Evolutionary conservation across 2,113 vertebrate genomes (phyloP).

Genomic region (Carassius auratus): DNA sequence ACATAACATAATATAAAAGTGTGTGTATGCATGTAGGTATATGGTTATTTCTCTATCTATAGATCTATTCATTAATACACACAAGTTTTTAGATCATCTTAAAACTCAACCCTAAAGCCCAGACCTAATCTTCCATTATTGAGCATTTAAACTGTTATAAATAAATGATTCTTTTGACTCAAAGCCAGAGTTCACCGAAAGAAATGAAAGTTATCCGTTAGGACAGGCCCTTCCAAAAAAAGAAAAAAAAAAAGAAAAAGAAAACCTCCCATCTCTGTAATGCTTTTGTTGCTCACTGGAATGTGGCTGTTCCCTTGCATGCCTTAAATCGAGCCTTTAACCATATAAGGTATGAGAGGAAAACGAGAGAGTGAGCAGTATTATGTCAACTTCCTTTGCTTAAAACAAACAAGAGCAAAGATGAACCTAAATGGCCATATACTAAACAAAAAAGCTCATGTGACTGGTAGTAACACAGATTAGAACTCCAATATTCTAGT

Average conservation of each 20-base stretch:
- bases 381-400: conserved; percentile 69
- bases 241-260: conserved; percentile 38
- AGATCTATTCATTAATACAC: too few relatives aligned
- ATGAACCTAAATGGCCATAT: conserved; percentile 55
- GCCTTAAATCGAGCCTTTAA: conserved; percentile 69
- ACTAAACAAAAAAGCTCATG: conserved; percentile 71
- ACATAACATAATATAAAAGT: too few relatives aligned
- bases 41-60: too few relatives aligned
- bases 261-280: conserved; percentile 53
- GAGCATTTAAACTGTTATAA: not conserved
- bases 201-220: conserved; percentile 33
- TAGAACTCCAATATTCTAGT: not conserved
- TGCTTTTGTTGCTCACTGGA: conserved; percentile 74
- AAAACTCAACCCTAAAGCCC: not conserved
- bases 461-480: not conserved
- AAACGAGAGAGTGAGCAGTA: conserved; percentile 67
- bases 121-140: not conserved
- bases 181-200: not conserved
- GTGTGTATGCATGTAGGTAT: too few relatives aligned
- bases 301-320: conserved; percentile 73
- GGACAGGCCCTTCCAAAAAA: conserved; percentile 41
- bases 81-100: not conserved
- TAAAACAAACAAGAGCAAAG: conserved; percentile 67
- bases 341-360: conserved; percentile 81
- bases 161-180: not conserved